Evolutionary conservation across 2,888 invertebrate genomes (phyloP), one percentile per base, ranked within the genome.

Genomic region (Brenthis daphne): DNA sequence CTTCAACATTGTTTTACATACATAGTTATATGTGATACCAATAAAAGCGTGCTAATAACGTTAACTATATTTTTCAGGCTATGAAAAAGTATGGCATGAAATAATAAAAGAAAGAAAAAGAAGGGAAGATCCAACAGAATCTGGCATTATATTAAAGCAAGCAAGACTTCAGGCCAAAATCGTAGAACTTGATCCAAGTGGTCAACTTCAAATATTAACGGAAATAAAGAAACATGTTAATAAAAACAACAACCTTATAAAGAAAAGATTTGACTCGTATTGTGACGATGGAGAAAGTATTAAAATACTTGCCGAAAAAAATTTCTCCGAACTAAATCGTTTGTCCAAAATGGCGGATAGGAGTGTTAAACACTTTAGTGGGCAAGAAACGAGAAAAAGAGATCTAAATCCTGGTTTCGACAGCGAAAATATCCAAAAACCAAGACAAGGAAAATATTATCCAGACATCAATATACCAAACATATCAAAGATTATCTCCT

Each of bases 61-160:
- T 2, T 14, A 29, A 6, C 4, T 24, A 50, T 29, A 37, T 61
- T 74, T 93, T 91, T 65, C 88, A 95, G 95, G 90, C 71, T 93
- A 94, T 78, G 96, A 96, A 84, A 89, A 87, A 64, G 91, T 92
- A 58, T 96, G 96, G 96, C 90, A 93, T 76, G 94, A 93, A 80
- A 92, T 96, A 73, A 77, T 95, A 3, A 94, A 94, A 80, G 95
- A 96, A 75, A 92, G 95, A 60, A 91, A 93, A 75, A 93, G 94
- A 72, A 86, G 95, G 68, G 89, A 93, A 73, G 91, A 93, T 64
- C 86, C 79, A 75, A 85, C 82, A 51, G 63, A 70, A 14, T 66
- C 58, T 8, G 73, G 76, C 2, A 70, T 75, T 3, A 72, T 70
- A 43, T 66, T 73, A 13, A 80, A 79, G 51, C 73, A 75, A 65